Evolutionary conservation across 2,113 vertebrate genomes (phyloP), one percentile per base, ranked within the genome.

Genomic region (Nothocercus julius): DNA sequence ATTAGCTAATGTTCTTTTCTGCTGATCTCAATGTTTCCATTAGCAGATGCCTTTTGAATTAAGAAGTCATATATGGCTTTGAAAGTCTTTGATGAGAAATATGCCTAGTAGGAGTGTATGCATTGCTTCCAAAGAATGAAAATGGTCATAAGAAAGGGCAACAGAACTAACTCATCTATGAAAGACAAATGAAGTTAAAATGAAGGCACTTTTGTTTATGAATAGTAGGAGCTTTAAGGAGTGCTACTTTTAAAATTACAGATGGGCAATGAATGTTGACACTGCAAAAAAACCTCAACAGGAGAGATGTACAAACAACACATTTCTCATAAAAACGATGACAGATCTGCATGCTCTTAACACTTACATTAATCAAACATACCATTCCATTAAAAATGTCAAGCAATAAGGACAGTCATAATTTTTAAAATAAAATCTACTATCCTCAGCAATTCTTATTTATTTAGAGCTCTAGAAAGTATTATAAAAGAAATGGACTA

Each of bases 241-340:
- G 75, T 91, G 93, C 93, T 91, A 59, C 9, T 34, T 84, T 97
- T 74, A 93, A 97, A 97, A 94, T 93, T 97, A 97, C 67, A 88
- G 87, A 96, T 56, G 24, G 79, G 77, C 93, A 94, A 93, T 90
- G 87, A 96, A 95, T 90, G 75, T 47, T 96, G 92, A 97, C 72
- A 62, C 16, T 89, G 72, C 38, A 93, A 79, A 96, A 90, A 79
- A 97, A 96, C 78, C 30, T 45, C 44, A 95, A 94, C 30, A 96
- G 38, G 93, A 95, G 79, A 86, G 42, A 91, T 5, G 25, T 87
- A 94, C 45, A 81, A 95, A 75, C 38, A 88, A 85, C 20, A 72
- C 5, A 63, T 87, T 93, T 89, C 95, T 96, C 68, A 96, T 90
- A 72, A 70, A 94, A 97, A 95, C 20, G 45, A 45, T 87, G 91